Evolutionary conservation across 2,113 vertebrate genomes (phyloP).

Genomic region (Chelonoidis abingdonii): DNA sequence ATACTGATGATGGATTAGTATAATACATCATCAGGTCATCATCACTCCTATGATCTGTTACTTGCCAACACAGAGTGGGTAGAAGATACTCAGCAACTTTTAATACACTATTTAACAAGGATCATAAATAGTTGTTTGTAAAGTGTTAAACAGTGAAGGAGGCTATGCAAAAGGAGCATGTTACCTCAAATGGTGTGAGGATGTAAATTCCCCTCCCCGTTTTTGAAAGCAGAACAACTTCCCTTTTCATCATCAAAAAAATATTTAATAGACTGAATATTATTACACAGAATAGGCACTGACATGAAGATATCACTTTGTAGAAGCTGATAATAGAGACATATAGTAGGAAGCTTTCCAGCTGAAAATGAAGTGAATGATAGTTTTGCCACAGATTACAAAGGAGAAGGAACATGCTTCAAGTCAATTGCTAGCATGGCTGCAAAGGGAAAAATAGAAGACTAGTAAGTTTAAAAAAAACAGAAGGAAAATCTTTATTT

Average conservation of each 20-base stretch:
- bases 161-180: not conserved
- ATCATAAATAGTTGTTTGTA: constrained; percentile 39
- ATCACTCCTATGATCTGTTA: constrained; percentile 70
- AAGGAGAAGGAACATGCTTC: not conserved
- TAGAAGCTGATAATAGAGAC: not conserved
- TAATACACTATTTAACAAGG: constrained; percentile 33
- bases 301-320: not conserved
- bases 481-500: not conserved
- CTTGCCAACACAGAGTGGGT: constrained; percentile 34
- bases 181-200: not conserved
- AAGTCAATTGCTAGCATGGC: not conserved
- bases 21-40: constrained; percentile 77
- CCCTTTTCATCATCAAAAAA: not conserved
- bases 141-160: not conserved
- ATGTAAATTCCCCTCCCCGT: not conserved
- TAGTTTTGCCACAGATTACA: not conserved
- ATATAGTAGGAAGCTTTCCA: not conserved
- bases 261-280: not conserved
- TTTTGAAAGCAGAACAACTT: not conserved
- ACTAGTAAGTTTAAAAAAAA: not conserved
- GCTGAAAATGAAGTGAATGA: not conserved
- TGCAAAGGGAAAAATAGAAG: not conserved
- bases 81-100: constrained; percentile 64
- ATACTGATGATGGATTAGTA: constrained; percentile 73
- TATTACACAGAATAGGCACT: not conserved